phyloP scores from a whole-genome alignment of 2,797 vertebrate genomes.

The Cynopterus sphinx region DNA sequence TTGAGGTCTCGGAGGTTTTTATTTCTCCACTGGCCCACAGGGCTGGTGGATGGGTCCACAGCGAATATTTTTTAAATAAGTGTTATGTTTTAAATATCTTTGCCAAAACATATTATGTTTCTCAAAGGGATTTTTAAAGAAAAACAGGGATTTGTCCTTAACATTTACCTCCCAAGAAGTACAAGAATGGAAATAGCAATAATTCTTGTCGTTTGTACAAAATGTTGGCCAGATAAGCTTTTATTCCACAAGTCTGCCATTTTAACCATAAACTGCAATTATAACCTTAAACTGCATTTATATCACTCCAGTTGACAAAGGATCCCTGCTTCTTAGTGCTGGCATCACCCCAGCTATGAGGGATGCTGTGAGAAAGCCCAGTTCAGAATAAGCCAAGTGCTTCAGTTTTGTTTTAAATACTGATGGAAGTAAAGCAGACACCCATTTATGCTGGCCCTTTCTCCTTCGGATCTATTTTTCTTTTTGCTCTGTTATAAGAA shows the following conservation, averaged over 20 bases:
- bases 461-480: conserved; percentile 8
- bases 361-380: not conserved
- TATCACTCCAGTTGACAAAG: not conserved
- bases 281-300: not conserved
- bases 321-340: not conserved
- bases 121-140: conserved; percentile 23
- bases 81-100: conserved; percentile 31
- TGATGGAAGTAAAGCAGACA: not conserved
- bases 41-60: too few relatives aligned
- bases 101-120: conserved; percentile 47
- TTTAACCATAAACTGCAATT: not conserved
- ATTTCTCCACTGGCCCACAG: too few relatives aligned
- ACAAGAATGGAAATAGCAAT: conserved; percentile 16
- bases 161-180: conserved; percentile 52
- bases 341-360: too few relatives aligned
- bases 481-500: not conserved
- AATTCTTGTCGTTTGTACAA: conserved; percentile 12
- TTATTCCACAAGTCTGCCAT: not conserved
- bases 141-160: not conserved
- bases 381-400: not conserved
- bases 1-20: too few relatives aligned
- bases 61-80: not conserved
- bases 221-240: not conserved
- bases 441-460: not conserved
- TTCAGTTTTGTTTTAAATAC: not conserved